Percentiles rank a stretch among this genome's conserved stretches.
Evolutionary conservation across 2,797 vertebrate species (phyloP).

Genomic region (Ceyx erithaca): DNA sequence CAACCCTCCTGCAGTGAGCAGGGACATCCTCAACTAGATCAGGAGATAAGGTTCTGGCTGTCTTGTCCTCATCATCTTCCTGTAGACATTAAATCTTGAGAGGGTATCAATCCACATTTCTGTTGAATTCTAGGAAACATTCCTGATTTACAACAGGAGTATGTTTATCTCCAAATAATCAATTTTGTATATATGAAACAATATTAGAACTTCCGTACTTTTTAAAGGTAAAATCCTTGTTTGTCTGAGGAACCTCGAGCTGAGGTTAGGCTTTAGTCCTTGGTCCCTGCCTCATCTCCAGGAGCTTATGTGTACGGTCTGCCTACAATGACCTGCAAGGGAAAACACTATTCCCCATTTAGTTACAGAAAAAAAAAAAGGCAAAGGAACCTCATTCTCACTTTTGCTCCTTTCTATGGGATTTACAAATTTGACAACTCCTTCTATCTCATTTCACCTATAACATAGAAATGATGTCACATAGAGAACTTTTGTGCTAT

Average conservation of each 20-base stretch:
- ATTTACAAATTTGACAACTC: neutral
- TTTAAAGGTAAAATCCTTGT: neutral
- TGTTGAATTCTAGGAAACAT: neutral
- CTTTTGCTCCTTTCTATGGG: neutral
- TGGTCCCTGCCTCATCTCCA: neutral
- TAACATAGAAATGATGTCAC: neutral
- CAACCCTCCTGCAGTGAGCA: no score
- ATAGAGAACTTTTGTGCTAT: neutral
- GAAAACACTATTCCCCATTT: neutral
- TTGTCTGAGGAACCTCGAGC: neutral
- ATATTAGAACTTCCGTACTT: neutral
- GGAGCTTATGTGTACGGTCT: neutral
- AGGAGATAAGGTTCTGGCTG: neutral
- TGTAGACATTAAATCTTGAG: neutral
- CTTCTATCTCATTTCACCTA: neutral
- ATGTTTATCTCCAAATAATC: neutral
- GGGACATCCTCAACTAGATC: no score
- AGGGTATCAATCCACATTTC: neutral
- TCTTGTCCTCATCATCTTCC: neutral
- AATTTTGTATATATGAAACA: neutral
- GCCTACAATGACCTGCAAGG: neutral
- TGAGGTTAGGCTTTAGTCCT: neutral
- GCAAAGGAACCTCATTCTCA: neutral
- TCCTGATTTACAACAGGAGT: neutral
- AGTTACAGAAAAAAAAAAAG: neutral